These are phyloP conservation scores for Sminthurinus signatus DNA, from an alignment of 1,140 invertebrate genomes.

Conservation along the genomic window DNA sequence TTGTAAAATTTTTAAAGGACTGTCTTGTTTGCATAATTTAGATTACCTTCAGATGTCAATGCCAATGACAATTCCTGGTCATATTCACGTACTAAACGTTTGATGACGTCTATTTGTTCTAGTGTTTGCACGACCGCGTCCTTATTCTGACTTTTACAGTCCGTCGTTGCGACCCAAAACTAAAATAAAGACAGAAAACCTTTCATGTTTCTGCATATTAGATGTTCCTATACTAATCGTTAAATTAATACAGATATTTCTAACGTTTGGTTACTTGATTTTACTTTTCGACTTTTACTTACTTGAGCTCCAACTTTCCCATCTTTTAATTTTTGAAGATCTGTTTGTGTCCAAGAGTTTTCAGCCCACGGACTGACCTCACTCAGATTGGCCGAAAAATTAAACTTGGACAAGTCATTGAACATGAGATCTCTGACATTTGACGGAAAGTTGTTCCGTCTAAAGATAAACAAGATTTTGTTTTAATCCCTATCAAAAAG, in stretches of 20 bases:
- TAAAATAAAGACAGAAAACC: too few species aligned
- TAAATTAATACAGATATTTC: too few species aligned
- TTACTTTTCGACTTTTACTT: too few species aligned
- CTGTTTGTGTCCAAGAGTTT: constrained; percentile 78
- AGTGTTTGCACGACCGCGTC: constrained; percentile 36
- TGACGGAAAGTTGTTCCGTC: constrained; percentile 83
- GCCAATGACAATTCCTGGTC: constrained; percentile 24
- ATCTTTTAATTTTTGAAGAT: constrained; percentile 70
- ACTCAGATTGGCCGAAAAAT: constrained; percentile 67
- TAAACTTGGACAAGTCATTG: constrained; percentile 70
- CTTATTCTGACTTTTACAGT: constrained; percentile 27
- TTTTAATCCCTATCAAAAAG: too few species aligned
- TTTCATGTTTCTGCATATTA: too few species aligned
- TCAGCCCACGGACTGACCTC: constrained; percentile 69
- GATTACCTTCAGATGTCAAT: constrained; percentile 16
- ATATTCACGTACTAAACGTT: constrained; percentile 21
- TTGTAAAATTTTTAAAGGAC: too few species aligned
- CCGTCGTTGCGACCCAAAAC: constrained; percentile 36
- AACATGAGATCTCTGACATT: constrained; percentile 72
- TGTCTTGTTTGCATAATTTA: not conserved
- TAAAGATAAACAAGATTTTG: too few species aligned
- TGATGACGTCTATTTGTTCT: constrained; percentile 39
- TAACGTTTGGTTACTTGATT: too few species aligned
- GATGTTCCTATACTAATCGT: too few species aligned
- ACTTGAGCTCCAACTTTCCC: constrained; percentile 81